Base-by-base conservation (phyloP, 2,888 invertebrate genomes). In the Latheticus oryzae region DNA sequence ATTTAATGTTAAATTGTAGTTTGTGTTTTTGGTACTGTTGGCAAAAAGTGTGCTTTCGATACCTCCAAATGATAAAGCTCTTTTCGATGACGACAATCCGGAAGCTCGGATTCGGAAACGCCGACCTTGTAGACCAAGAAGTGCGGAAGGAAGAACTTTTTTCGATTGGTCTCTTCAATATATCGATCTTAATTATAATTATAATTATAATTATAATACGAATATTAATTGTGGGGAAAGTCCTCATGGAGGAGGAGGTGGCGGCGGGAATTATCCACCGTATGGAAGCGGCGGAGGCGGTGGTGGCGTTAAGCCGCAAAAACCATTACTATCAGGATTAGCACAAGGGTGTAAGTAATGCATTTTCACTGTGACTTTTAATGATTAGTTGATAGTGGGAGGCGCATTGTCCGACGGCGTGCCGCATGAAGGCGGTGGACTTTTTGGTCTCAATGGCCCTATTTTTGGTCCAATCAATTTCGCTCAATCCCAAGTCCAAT, bases 161-260 rank as follows among this genome's bases (percentile, higher is more conserved):
- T 62, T 74, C 7, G 73, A 73, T 37, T 65, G 64, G 66, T 55
- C 54, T 37, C 58, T 69, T 2, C 66, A 68, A 45, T 66, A 66
- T 23, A 24, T 68, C 9, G 69, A 74, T 45, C 62, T 73, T 2
- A 69, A 66, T 43, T 66, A 72, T 50, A 70, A 72, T 58, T 66
- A 73, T 45, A 65, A 70, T 21, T 66, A 70, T 50, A 70, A 72
- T 58, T 66, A 73, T 45, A 65, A 70, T 21, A 66, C 69, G 48
- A 71, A 72, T 40, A 67, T 72, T 19, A 65, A 72, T 32, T 72
- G 73, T 43, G 47, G 45, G 5, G 40, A 37, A 3, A 30, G 26
- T 5, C 16, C 19, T 13, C n/a, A 8, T 15, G 33, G 33, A 11
- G 42, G 42, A 24, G 35, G 24, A 15, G 50, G 37, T 2, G 50